Conservation (phyloP, 2,888 invertebrate genomes). For the Leuctra nigra region DNA sequence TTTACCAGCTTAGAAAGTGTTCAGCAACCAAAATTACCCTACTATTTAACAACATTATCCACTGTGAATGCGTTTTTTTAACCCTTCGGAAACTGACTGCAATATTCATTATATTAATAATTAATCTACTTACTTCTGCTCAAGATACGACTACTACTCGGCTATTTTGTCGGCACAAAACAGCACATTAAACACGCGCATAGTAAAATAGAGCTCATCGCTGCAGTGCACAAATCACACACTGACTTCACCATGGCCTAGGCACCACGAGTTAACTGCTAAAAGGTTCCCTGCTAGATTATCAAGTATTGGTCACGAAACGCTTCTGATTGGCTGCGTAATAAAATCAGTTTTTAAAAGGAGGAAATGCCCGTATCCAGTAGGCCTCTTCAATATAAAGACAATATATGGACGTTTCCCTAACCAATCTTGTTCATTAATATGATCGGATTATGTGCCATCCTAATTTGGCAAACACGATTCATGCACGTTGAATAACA, state of each 20-base stretch:
- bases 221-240: slow-evolving; percentile 30
- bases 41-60: slow-evolving; percentile 7
- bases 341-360: background rate
- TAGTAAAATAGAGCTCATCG: slow-evolving; percentile 32
- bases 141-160: no score
- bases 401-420: slow-evolving; percentile 3
- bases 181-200: slow-evolving; percentile 29
- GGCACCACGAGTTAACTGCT: slow-evolving; percentile 28
- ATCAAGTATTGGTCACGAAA: slow-evolving; percentile 28
- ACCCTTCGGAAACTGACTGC: slow-evolving; percentile 6
- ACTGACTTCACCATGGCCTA: slow-evolving; percentile 30
- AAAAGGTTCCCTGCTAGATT: slow-evolving; percentile 26
- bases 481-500: slow-evolving; percentile 14
- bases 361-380: slow-evolving; percentile 10
- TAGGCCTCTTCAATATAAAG: no score
- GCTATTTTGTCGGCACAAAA: slow-evolving; percentile 23
- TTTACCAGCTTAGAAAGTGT: no score
- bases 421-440: slow-evolving; percentile 10
- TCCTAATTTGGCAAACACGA: slow-evolving; percentile 13
- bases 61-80: background rate
- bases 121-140: no score
- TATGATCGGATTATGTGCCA: slow-evolving; percentile 6
- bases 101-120: slow-evolving; percentile 1
- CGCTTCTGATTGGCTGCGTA: slow-evolving; percentile 7
- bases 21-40: slow-evolving; percentile 17